Evolutionary conservation across 2,113 vertebrate genomes (phyloP).

Genomic region (Apteryx mantelli): DNA sequence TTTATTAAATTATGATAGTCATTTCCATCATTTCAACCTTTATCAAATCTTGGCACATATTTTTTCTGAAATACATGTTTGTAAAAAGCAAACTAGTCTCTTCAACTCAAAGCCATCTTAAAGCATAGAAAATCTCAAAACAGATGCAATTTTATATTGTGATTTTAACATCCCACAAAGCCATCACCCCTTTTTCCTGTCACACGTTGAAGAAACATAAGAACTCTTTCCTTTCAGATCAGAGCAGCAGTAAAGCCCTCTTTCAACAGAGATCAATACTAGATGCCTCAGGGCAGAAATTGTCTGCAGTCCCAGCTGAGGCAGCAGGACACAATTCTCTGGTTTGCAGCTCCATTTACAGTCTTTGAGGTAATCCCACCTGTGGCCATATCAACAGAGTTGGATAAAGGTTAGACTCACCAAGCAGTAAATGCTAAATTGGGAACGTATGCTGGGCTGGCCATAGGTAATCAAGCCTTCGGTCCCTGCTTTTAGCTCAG

Average conservation of each 20-base stretch:
- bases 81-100: not conserved
- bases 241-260: not conserved
- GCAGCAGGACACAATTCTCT: not conserved
- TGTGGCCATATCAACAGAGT: not conserved
- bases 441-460: not conserved
- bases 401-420: not conserved
- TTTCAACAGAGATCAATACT: not conserved
- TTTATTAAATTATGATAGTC: not conserved
- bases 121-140: not conserved
- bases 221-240: not conserved
- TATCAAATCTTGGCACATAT: not conserved
- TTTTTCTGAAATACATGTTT: not conserved
- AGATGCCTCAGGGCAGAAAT: not conserved
- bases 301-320: not conserved
- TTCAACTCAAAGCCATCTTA: not conserved
- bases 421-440: not conserved
- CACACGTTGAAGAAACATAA: not conserved
- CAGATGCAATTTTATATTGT: not conserved
- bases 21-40: not conserved
- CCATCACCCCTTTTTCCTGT: not conserved
- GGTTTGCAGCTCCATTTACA: not conserved
- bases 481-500: not conserved
- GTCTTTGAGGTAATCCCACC: not conserved
- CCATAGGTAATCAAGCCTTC: not conserved
- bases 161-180: not conserved